Conservation (phyloP, 1,140 invertebrate genomes). For the Tenebrio molitor region DNA sequence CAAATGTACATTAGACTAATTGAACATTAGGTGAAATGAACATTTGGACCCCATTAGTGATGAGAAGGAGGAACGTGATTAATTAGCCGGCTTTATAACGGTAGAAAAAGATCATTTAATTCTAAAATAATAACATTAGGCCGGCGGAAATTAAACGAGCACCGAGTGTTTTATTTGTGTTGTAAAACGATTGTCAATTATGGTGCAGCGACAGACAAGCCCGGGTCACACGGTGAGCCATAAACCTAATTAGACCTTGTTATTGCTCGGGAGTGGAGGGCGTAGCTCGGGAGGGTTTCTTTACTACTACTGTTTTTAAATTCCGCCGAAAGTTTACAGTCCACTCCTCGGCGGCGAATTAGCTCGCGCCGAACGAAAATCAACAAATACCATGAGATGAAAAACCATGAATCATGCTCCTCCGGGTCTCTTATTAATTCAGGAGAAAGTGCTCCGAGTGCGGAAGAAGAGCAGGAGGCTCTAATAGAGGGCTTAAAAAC, state of each 20-base stretch:
- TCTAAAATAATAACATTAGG: slow-evolving; percentile 52
- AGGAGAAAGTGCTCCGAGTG: slow-evolving; percentile 6
- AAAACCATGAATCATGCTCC: slow-evolving; percentile 15
- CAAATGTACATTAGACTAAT: slow-evolving; percentile 67
- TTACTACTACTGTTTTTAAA: slow-evolving; percentile 35
- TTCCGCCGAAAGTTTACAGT: slow-evolving; percentile 31
- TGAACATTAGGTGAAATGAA: slow-evolving; percentile 67
- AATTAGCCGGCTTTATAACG: slow-evolving; percentile 59
- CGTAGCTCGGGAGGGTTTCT: slow-evolving; percentile 15
- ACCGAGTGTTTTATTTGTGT: slow-evolving; percentile 44
- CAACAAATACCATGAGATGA: background rate
- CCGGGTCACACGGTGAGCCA: slow-evolving; percentile 42
- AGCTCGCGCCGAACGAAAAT: slow-evolving; percentile 23
- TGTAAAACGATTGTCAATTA: slow-evolving; percentile 48
- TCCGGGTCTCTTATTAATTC: slow-evolving; percentile 17
- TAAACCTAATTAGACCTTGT: slow-evolving; percentile 51
- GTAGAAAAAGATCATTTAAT: slow-evolving; percentile 49
- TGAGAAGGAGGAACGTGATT: slow-evolving; percentile 62
- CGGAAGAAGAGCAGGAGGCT: slow-evolving; percentile 3
- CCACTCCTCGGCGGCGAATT: slow-evolving; percentile 36
- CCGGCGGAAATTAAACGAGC: slow-evolving; percentile 47
- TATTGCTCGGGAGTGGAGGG: slow-evolving; percentile 10
- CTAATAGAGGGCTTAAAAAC: slow-evolving; percentile 45
- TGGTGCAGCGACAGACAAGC: slow-evolving; percentile 35
- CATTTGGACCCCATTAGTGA: slow-evolving; percentile 66